These are phyloP conservation scores for Mimumesa dahlbomi DNA, from an alignment of 2,888 invertebrate genomes.

Conservation along the genomic window DNA sequence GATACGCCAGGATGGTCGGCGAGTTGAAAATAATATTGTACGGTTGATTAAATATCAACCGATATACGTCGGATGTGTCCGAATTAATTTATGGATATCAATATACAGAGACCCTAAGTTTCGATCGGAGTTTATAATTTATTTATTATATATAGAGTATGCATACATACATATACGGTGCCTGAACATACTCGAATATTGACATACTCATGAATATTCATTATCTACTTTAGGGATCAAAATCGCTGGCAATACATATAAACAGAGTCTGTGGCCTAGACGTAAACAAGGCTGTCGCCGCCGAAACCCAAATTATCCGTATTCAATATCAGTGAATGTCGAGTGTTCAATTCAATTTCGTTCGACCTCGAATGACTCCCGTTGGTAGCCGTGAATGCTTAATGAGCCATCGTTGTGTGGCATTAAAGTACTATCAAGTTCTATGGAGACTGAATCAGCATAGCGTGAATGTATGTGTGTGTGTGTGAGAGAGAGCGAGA, in stretches of 20 bases:
- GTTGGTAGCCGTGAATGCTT: slow-evolving; percentile 47
- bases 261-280: slow-evolving; percentile 20
- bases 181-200: not conserved
- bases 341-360: slow-evolving; percentile 52
- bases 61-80: too few species aligned
- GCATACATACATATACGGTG: too few species aligned
- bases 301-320: slow-evolving; percentile 42
- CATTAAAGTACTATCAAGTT: slow-evolving; percentile 30
- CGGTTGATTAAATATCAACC: too few species aligned
- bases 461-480: too few species aligned
- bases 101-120: too few species aligned
- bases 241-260: slow-evolving; percentile 16
- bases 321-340: slow-evolving; percentile 48
- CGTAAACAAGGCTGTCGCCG: slow-evolving; percentile 42
- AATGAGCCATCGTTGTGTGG: slow-evolving; percentile 53
- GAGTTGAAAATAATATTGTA: too few species aligned
- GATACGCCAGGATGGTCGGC: too few species aligned
- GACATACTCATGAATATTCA: not conserved
- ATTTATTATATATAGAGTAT: too few species aligned
- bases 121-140: too few species aligned
- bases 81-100: too few species aligned
- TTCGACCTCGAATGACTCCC: slow-evolving; percentile 47
- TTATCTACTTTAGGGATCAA: slow-evolving; percentile 6
- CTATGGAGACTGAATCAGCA: too few species aligned
- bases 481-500: too few species aligned